These are phyloP conservation scores for Zelostemma sp. DNA, from an alignment of 1,140 invertebrate species.

Conservation along the genomic window DNA sequence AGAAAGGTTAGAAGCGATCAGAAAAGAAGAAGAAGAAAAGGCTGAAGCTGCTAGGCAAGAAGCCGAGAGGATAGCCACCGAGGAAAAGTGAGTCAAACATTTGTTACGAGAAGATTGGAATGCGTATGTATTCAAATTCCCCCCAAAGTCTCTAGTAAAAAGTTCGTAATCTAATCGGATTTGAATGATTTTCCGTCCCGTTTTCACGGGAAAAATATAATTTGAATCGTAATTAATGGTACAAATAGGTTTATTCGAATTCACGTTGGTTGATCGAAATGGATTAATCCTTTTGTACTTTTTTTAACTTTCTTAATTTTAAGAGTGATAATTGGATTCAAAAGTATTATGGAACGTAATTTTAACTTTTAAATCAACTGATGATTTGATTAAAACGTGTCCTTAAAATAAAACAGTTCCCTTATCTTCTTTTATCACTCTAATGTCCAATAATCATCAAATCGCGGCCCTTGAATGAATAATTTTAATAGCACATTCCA, in stretches of 20 bases:
- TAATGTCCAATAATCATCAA: neutral
- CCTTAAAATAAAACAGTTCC: neutral
- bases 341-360: neutral
- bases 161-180: too few species aligned
- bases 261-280: too few species aligned
- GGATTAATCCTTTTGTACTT: too few species aligned
- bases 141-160: too few species aligned
- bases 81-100: constrained; percentile 46
- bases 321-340: neutral
- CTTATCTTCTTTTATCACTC: neutral
- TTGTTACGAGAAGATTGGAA: neutral
- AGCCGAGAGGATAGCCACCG: constrained; percentile 41
- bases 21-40: constrained; percentile 56
- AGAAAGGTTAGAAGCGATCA: constrained; percentile 58
- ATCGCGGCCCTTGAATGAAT: neutral
- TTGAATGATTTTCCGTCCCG: constrained; percentile 1
- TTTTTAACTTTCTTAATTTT: neutral
- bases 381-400: neutral
- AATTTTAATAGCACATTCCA: neutral
- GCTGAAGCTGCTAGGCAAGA: constrained; percentile 54
- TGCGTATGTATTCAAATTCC: neutral
- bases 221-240: too few species aligned
- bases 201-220: too few species aligned
- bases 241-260: too few species aligned
- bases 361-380: neutral